Percentiles rank a stretch among this genome's conserved stretches.
phyloP scores from a whole-genome alignment of 2,888 invertebrate species.

The Ceraclea dissimilis region DNA sequence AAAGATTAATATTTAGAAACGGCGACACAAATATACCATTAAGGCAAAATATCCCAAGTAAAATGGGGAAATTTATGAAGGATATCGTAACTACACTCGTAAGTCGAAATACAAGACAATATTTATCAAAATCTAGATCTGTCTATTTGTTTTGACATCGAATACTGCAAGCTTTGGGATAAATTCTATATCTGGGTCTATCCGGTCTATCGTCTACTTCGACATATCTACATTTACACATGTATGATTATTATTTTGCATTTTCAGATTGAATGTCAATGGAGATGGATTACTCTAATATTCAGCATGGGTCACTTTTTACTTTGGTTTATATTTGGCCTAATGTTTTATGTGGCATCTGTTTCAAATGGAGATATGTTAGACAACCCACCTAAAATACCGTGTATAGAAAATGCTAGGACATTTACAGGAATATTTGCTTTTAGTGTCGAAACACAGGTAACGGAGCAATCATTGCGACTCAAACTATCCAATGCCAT shows the following conservation, averaged over 20 bases:
- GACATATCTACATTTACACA: too few relatives aligned
- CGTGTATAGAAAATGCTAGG: constrained; percentile 52
- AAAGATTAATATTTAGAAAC: constrained; percentile 40
- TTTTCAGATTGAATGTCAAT: constrained; percentile 58
- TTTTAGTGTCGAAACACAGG: constrained; percentile 84
- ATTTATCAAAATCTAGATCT: background rate
- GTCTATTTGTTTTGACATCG: too few relatives aligned
- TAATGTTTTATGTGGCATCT: constrained; percentile 70
- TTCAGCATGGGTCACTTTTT: constrained; percentile 57
- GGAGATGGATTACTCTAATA: constrained; percentile 61
- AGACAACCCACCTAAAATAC: constrained; percentile 45
- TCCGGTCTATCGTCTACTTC: too few relatives aligned
- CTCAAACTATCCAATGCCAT: too few relatives aligned
- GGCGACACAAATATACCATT: constrained; percentile 45
- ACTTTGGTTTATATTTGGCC: constrained; percentile 74
- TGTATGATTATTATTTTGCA: constrained; percentile 12
- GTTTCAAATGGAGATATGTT: constrained; percentile 71
- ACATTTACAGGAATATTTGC: constrained; percentile 62
- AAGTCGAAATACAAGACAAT: constrained; percentile 29
- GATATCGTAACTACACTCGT: constrained; percentile 46
- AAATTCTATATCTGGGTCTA: too few relatives aligned
- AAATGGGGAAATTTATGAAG: constrained; percentile 42
- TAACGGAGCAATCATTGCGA: too few relatives aligned
- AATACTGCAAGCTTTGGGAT: too few relatives aligned
- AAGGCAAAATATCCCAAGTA: constrained; percentile 42